Conservation (phyloP, 2,888 invertebrate genomes). For the Drosophila prolongata region DNA sequence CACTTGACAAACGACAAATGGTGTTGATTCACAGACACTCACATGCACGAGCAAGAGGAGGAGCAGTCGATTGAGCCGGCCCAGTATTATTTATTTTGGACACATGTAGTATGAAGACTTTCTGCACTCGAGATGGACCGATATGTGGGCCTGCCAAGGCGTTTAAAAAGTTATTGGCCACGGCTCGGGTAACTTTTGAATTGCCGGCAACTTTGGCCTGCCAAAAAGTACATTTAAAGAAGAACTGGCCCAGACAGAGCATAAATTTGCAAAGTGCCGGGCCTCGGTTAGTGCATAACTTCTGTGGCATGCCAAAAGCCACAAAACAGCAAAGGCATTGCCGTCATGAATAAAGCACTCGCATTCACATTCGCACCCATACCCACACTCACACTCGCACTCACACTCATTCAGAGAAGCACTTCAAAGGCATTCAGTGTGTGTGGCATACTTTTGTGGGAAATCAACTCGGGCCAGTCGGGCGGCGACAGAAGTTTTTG, state of each 20-base stretch:
- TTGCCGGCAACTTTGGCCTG: conserved; percentile 56
- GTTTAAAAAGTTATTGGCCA: conserved; percentile 78
- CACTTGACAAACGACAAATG: conserved; percentile 79
- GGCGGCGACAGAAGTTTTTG: conserved; percentile 57
- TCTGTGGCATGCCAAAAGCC: conserved; percentile 78
- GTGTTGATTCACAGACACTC: conserved; percentile 65
- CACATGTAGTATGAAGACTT: conserved; percentile 72
- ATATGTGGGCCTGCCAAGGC: conserved; percentile 52
- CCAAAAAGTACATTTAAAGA: conserved; percentile 57
- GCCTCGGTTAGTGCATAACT: conserved; percentile 75
- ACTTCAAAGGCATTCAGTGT: conserved; percentile 72
- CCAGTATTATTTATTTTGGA: conserved; percentile 76
- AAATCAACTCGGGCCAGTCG: conserved; percentile 27
- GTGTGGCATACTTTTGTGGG: conserved; percentile 68
- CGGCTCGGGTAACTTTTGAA: conserved; percentile 68
- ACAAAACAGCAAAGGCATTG: conserved; percentile 73
- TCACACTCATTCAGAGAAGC: conserved; percentile 23
- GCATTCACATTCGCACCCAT: conserved; percentile 25
- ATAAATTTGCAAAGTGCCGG: conserved; percentile 74
- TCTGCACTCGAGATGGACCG: conserved; percentile 36
- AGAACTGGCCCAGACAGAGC: conserved; percentile 40
- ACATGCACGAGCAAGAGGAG: neutral
- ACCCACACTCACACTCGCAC: conserved; percentile 1
- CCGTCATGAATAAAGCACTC: conserved; percentile 67
- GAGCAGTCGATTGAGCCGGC: conserved; percentile 24